Evolutionary conservation across 1,140 invertebrate species (phyloP).

Genomic region (Brachionus paranguensis): DNA sequence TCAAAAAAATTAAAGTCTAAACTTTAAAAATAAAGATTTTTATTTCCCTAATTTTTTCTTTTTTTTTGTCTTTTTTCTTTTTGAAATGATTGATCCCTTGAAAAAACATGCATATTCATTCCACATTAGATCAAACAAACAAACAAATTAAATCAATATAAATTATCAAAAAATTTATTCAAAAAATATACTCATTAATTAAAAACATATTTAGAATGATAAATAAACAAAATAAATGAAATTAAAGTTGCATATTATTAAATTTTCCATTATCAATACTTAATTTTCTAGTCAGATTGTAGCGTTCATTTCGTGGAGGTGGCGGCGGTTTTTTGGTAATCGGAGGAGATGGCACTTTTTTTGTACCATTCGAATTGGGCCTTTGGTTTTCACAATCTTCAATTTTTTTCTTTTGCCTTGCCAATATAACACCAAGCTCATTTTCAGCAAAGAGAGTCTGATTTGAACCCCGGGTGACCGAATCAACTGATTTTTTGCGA

Average conservation of each 20-base stretch:
- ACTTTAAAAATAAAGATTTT: too few species aligned
- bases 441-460: not conserved
- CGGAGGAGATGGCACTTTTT: not conserved
- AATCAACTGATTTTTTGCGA: conserved; percentile 15
- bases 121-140: not conserved
- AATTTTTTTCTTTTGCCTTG: conserved; percentile 39
- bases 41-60: too few species aligned
- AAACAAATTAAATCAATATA: not conserved
- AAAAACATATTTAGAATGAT: not conserved
- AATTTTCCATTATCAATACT: conserved; percentile 17
- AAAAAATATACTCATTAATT: not conserved
- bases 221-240: not conserved
- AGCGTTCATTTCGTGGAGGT: conserved; percentile 4
- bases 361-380: not conserved
- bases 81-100: too few species aligned
- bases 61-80: too few species aligned
- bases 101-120: too few species aligned
- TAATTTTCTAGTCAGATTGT: not conserved
- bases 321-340: conserved; percentile 37
- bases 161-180: not conserved
- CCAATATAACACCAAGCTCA: not conserved
- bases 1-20: too few species aligned
- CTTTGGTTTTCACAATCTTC: conserved; percentile 21
- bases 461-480: not conserved
- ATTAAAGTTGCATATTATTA: not conserved